Evolutionary conservation across 2,113 vertebrate genomes (phyloP), one percentile per base, ranked within the genome.

Genomic region (Sylvietta virens): DNA sequence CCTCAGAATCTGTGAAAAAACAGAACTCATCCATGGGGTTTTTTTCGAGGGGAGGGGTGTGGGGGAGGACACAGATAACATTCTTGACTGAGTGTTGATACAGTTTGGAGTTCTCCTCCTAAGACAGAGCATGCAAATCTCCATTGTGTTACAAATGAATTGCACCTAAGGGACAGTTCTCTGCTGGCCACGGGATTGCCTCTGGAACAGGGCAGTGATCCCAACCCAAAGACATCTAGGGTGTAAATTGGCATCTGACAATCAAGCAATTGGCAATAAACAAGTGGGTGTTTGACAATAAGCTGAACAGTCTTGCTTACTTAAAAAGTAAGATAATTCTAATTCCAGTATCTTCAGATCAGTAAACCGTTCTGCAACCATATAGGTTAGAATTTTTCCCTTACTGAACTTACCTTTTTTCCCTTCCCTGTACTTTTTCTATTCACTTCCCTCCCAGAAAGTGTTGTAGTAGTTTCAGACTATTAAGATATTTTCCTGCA

Each of bases 81-180:
- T 86, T 89, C 61, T 50, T 94, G 54, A 11, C 78, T 84, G 51
- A 81, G 47, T 64, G n/a, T 57, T 80, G 64, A 11, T 73, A 20
- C 10, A 45, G 33, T 95, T 66, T 69, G 73, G 73, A 94, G 26
- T 54, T 23, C 33, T 77, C 9, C 35, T 54, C 22, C 80, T 56
- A 31, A 13, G 11, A 58, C 26, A 61, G 6, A 44, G 73, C 81
- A 81, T 94, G 86, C 47, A 94, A 71, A 95, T 95, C 92, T 88
- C 92, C 69, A 78, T 93, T 27, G 5, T 21, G 42, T 97, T 97
- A 93, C 93, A 97, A 97, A 97, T 84, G 61, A 94, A 89, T 58
- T 78, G 66, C 94, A 92, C 73, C 37, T 70, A 80, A 85, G 60
- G 48, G 61, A 37, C 26, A 50, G 37, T 84, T 76, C 56, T 88